Conservation (phyloP, 1,140 invertebrate species). For the Pogonomyrmex barbatus region DNA sequence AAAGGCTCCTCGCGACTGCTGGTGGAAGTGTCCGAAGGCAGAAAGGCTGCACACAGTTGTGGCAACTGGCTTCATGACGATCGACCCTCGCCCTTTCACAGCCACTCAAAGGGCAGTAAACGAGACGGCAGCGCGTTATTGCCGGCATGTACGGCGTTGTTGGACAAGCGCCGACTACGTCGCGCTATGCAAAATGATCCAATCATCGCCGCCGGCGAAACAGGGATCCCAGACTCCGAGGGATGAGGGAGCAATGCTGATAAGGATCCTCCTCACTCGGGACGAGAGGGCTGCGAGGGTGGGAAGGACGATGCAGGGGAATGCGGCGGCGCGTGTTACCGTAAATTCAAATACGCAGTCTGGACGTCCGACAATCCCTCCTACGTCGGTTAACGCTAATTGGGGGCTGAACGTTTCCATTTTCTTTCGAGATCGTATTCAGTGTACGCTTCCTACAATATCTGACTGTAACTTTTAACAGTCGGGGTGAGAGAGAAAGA, state of each 20-base stretch:
- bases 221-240: conserved; percentile 31
- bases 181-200: conserved; percentile 62
- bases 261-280: conserved; percentile 43
- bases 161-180: conserved; percentile 57
- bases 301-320: conserved; percentile 4
- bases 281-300: background rate
- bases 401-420: conserved; percentile 9
- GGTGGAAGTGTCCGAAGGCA: conserved; percentile 40
- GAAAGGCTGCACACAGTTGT: conserved; percentile 15
- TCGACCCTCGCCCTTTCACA: conserved; percentile 65
- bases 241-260: conserved; percentile 48
- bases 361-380: conserved; percentile 4
- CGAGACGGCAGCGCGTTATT: conserved; percentile 64
- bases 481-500: background rate
- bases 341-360: conserved; percentile 31
- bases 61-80: conserved; percentile 38
- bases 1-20: conserved; percentile 34
- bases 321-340: conserved; percentile 26
- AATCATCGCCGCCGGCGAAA: conserved; percentile 56
- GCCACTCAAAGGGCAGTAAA: conserved; percentile 66
- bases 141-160: conserved; percentile 65
- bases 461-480: background rate
- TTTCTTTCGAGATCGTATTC: conserved; percentile 1
- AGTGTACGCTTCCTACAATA: background rate
- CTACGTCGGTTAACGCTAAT: conserved; percentile 22